Percentiles rank a stretch among this genome's conserved stretches.
These are phyloP conservation scores for Caenorhabditis sp. DNA, from an alignment of 2,888 invertebrate species.

Conservation along the genomic window DNA sequence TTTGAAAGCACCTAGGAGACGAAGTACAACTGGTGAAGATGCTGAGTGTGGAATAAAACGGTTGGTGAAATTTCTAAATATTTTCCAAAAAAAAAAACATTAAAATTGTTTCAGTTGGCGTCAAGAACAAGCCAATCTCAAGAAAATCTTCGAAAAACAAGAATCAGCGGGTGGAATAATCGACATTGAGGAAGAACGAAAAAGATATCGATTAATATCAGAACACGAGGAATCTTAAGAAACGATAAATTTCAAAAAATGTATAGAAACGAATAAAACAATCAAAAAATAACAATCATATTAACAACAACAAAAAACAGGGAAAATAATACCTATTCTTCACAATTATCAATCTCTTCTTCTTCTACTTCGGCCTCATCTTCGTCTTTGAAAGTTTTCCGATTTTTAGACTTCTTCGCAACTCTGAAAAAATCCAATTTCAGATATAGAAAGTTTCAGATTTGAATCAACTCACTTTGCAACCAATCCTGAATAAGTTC, in stretches of 20 bases:
- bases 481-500: conserved; percentile 19
- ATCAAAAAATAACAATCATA: background rate
- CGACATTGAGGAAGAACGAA: conserved; percentile 13
- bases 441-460: background rate
- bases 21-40: conserved; percentile 16
- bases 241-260: no score
- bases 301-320: no score
- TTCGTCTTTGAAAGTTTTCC: conserved; percentile 4
- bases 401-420: background rate
- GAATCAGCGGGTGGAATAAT: conserved; percentile 31
- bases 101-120: conserved; percentile 16
- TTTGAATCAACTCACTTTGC: conserved; percentile 17
- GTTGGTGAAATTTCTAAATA: background rate
- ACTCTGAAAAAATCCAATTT: conserved; percentile 7
- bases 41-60: conserved; percentile 4
- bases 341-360: conserved; percentile 1
- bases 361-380: conserved; percentile 10
- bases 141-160: conserved; percentile 21
- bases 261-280: background rate
- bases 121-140: conserved; percentile 17
- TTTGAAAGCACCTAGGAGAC: conserved; percentile 6
- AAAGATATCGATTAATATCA: background rate
- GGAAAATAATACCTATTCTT: no score
- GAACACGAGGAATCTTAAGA: background rate
- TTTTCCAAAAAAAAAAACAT: background rate